phyloP scores from a whole-genome alignment of 2,888 invertebrate species.

The Phymatocera aterrima region DNA sequence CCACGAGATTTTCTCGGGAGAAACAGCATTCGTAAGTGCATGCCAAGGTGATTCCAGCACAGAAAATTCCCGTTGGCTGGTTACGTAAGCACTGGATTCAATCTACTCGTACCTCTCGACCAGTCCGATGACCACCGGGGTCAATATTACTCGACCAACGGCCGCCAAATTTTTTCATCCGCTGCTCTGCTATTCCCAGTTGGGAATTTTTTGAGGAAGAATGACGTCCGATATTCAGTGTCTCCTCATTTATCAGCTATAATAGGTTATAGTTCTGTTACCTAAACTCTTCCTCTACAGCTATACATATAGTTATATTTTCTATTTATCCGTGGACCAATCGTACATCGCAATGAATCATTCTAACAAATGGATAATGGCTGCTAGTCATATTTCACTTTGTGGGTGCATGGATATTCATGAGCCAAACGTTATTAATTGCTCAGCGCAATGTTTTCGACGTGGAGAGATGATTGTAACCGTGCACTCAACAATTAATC shows the following conservation, averaged over 20 bases:
- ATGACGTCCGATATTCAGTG: background rate
- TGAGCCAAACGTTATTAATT: conserved; percentile 40
- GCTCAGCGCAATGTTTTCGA: conserved; percentile 16
- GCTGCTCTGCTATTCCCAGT: background rate
- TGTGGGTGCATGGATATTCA: conserved; percentile 35
- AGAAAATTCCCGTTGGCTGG: background rate
- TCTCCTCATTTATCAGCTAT: background rate
- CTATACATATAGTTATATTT: too few species aligned
- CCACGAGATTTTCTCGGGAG: conserved; percentile 62
- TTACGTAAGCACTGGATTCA: background rate
- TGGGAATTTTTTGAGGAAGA: background rate
- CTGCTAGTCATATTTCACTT: conserved; percentile 30
- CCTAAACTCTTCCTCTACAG: background rate
- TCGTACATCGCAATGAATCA: conserved; percentile 1
- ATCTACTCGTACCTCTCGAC: background rate
- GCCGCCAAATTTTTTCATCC: background rate
- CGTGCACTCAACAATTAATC: background rate
- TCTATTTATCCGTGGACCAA: background rate
- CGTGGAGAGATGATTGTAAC: conserved; percentile 11
- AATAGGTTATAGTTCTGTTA: background rate
- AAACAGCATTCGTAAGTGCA: conserved; percentile 34
- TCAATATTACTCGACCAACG: background rate
- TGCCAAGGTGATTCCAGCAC: conserved; percentile 21
- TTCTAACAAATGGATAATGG: conserved; percentile 29
- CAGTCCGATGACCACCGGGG: background rate